Conservation (phyloP, 2,113 vertebrate genomes). For the Thalassoma bifasciatum region DNA sequence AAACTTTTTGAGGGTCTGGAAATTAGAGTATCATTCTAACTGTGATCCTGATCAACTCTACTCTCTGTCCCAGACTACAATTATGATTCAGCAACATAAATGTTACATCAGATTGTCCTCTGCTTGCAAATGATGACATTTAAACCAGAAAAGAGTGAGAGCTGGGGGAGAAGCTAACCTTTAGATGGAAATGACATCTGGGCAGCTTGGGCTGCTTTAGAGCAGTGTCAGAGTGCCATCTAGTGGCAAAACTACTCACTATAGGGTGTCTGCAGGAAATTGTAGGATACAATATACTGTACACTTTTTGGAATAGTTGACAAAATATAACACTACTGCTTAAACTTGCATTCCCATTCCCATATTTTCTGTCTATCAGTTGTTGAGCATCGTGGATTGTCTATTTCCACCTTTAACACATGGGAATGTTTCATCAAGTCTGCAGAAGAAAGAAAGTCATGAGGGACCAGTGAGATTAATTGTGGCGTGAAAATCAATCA, state of each 20-base stretch:
- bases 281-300: background rate
- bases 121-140: conserved; percentile 70
- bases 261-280: background rate
- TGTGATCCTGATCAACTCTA: conserved; percentile 51
- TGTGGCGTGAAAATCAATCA: conserved; percentile 70
- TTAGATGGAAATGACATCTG: conserved; percentile 61
- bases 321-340: conserved; percentile 22
- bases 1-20: conserved; percentile 7
- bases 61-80: conserved; percentile 14
- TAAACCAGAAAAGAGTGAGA: conserved; percentile 53
- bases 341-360: conserved; percentile 38
- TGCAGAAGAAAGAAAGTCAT: conserved; percentile 28
- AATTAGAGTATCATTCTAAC: conserved; percentile 31
- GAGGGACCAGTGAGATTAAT: conserved; percentile 50
- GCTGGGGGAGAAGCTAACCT: conserved; percentile 60
- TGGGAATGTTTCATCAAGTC: conserved; percentile 38
- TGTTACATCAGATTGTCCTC: conserved; percentile 64
- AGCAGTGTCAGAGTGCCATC: conserved; percentile 71
- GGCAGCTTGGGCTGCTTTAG: conserved; percentile 1
- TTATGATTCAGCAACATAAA: conserved; percentile 62
- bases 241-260: conserved; percentile 47
- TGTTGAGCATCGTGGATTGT: conserved; percentile 42
- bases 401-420: conserved; percentile 33
- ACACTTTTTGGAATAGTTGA: background rate
- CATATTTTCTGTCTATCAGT: conserved; percentile 46